These are phyloP conservation scores for Drosophila paramelanica DNA, from an alignment of 2,888 invertebrate species.

Conservation along the genomic window DNA sequence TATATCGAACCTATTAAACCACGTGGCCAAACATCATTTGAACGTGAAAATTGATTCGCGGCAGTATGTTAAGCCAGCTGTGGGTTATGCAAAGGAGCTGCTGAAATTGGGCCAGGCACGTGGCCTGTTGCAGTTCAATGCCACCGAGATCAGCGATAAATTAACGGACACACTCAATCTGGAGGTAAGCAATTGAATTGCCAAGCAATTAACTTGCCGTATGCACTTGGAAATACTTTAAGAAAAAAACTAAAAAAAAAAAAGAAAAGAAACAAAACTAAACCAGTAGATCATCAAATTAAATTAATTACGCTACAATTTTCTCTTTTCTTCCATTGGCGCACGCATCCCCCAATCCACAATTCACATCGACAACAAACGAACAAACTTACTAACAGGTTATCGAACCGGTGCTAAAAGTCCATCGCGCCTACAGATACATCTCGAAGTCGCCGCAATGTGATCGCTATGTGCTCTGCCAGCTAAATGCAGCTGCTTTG, in stretches of 20 bases:
- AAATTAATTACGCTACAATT: constrained; percentile 71
- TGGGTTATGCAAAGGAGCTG: constrained; percentile 90
- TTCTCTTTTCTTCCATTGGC: constrained; percentile 52
- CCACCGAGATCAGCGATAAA: constrained; percentile 90
- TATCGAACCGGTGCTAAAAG: constrained; percentile 92
- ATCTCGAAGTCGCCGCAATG: constrained; percentile 89
- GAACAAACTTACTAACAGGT: constrained; percentile 84
- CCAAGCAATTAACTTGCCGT: constrained; percentile 24
- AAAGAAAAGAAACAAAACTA: constrained; percentile 9
- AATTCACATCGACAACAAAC: constrained; percentile 17
- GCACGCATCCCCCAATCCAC: constrained; percentile 43
- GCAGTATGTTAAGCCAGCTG: constrained; percentile 91
- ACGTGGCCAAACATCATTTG: constrained; percentile 89
- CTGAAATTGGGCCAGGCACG: constrained; percentile 89
- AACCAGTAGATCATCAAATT: constrained; percentile 58
- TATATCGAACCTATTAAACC: constrained; percentile 89
- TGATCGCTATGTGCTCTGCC: constrained; percentile 91
- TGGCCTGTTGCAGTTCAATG: constrained; percentile 89
- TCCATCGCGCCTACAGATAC: constrained; percentile 92
- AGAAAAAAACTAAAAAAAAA: constrained; percentile 14
- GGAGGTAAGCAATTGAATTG: constrained; percentile 85
- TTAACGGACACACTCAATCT: constrained; percentile 92
- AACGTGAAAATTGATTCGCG: constrained; percentile 90
- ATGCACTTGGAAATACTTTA: constrained; percentile 2
- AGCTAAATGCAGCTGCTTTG: constrained; percentile 88